Percentiles rank a stretch among this genome's conserved stretches.
Evolutionary conservation across 2,888 invertebrate species (phyloP).

Genomic region (Pycnomerus fuliginosus): DNA sequence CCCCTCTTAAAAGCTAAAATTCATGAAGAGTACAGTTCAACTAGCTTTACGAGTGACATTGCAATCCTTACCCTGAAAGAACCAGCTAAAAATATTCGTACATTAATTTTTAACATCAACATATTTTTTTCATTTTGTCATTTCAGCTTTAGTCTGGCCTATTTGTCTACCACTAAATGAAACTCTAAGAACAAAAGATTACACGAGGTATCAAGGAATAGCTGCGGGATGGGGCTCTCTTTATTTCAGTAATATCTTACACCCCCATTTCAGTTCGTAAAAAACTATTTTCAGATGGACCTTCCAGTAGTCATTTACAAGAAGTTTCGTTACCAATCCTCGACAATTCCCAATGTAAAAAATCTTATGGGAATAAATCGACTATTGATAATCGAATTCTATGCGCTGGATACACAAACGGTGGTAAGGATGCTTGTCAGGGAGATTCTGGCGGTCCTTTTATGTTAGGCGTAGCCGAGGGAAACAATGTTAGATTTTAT

Average conservation of each 20-base stretch:
- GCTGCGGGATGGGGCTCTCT: constrained; percentile 84
- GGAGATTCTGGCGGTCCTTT: constrained; percentile 84
- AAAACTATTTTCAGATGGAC: constrained; percentile 63
- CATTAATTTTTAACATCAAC: constrained; percentile 5
- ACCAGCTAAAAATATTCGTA: constrained; percentile 1
- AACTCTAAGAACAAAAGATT: constrained; percentile 57
- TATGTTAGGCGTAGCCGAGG: constrained; percentile 53
- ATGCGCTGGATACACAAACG: constrained; percentile 67
- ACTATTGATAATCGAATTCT: constrained; percentile 64
- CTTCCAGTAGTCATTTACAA: constrained; percentile 63
- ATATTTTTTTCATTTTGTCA: constrained; percentile 4
- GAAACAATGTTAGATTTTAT: constrained; percentile 51
- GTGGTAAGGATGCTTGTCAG: constrained; percentile 73
- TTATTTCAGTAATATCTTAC: constrained; percentile 67
- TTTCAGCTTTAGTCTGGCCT: constrained; percentile 66
- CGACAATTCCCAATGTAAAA: constrained; percentile 60
- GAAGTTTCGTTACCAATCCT: constrained; percentile 73
- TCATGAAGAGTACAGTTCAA: constrained; percentile 69
- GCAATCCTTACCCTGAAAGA: constrained; percentile 65
- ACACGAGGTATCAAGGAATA: constrained; percentile 63
- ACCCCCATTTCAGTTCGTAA: no score
- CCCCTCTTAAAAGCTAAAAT: constrained; percentile 60
- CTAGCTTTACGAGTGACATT: constrained; percentile 71
- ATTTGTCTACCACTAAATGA: constrained; percentile 71
- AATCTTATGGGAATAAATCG: constrained; percentile 59